phyloP scores from a whole-genome alignment of 2,113 vertebrate species.

The Anolis carolinensis region DNA sequence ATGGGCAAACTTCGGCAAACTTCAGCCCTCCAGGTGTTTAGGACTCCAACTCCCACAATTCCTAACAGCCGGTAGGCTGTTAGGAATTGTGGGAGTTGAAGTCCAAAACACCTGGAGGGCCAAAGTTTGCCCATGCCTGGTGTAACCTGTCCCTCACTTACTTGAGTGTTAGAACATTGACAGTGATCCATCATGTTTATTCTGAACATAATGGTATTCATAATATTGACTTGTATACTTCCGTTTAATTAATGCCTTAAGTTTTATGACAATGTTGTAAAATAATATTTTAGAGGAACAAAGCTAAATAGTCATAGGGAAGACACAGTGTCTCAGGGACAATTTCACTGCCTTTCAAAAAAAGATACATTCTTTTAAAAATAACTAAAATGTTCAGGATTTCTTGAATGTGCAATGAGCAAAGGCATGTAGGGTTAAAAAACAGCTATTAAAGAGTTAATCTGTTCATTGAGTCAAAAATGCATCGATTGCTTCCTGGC shows the following conservation, averaged over 20 bases:
- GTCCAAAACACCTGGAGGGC: no score
- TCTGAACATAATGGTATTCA: neutral
- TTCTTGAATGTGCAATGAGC: neutral
- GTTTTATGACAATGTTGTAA: slow-evolving; percentile 22
- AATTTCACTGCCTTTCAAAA: no score
- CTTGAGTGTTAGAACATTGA: neutral
- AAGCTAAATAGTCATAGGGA: neutral
- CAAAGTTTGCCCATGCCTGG: no score
- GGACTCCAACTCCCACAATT: no score
- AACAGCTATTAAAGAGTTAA: slow-evolving; percentile 32
- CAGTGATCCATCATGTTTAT: neutral
- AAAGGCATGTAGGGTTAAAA: neutral
- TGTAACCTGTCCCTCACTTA: neutral
- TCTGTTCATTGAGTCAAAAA: neutral
- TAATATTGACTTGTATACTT: neutral
- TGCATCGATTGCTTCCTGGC: neutral
- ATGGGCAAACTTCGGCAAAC: no score
- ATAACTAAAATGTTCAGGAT: neutral
- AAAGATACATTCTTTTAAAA: no score
- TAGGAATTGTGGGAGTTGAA: no score
- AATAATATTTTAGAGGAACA: neutral
- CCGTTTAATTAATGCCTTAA: no score
- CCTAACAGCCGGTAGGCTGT: no score
- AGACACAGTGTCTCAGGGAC: neutral
- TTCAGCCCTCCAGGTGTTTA: no score